Evolutionary conservation across 2,797 vertebrate species (phyloP).

Genomic region (Pelobates cultripes): DNA sequence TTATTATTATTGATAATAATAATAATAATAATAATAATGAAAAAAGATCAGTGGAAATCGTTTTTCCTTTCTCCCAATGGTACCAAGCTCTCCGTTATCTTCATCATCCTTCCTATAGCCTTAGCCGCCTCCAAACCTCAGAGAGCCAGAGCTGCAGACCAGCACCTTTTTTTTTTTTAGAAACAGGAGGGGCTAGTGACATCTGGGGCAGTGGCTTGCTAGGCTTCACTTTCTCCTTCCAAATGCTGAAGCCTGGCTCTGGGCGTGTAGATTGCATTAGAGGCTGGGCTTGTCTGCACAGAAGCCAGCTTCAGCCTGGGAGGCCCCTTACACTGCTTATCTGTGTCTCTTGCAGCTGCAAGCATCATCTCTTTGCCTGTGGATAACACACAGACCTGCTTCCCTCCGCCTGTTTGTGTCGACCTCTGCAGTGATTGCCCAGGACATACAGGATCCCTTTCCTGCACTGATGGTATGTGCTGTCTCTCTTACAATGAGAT

Average conservation of each 20-base stretch:
- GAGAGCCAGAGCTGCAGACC: slow-evolving; percentile 18
- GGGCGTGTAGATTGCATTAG: slow-evolving; percentile 34
- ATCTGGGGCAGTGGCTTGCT: slow-evolving; percentile 35
- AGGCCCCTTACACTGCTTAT: slow-evolving; percentile 37
- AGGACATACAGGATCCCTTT: slow-evolving; percentile 21
- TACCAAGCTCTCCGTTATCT: background rate
- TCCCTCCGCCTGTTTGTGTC: slow-evolving; percentile 18
- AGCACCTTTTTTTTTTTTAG: background rate
- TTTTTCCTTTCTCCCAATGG: background rate
- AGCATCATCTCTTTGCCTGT: slow-evolving; percentile 38
- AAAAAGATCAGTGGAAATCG: background rate
- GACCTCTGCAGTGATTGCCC: slow-evolving; percentile 41
- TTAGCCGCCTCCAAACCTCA: slow-evolving; percentile 6
- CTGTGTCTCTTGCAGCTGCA: slow-evolving; percentile 48
- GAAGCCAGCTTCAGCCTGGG: slow-evolving; percentile 35
- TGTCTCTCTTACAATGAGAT: background rate
- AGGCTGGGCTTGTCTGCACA: slow-evolving; percentile 40
- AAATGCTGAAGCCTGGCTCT: slow-evolving; percentile 19
- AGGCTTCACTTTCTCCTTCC: slow-evolving; percentile 22
- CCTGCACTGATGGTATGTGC: slow-evolving; percentile 45
- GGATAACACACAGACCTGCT: slow-evolving; percentile 35
- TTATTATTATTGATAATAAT: too few relatives aligned
- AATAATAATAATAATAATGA: too few relatives aligned
- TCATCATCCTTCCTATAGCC: background rate
- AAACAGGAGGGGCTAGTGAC: slow-evolving; percentile 31